Evolutionary conservation across 2,113 vertebrate species (phyloP), one percentile per base, ranked within the genome.

Genomic region (Cariama cristata): DNA sequence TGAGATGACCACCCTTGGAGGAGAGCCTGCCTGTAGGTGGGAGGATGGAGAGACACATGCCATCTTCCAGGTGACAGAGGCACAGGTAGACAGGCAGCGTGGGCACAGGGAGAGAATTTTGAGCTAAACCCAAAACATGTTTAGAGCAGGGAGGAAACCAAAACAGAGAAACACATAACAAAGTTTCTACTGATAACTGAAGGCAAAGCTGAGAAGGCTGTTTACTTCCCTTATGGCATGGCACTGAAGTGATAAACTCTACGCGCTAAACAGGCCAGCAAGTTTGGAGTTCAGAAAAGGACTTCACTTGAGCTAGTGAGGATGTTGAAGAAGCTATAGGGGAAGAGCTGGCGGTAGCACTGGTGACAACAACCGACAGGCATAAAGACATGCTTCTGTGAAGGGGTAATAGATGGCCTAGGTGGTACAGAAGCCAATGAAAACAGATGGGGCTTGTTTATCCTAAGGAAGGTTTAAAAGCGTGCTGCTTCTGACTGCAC

Each of bases 31-130:
- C 16, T 79, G 42, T 33, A 77, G 35, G 52, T 16, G 20, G 47
- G 52, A 90, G 80, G 53, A 73, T 32, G 44, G 35, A 69, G 64
- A 85, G 50, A 77, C 20, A 17, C 0, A 0, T 56, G 75, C 22
- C 2, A 0, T 40, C 40, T 50, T 81, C 22, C n/a, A 59, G n/a
- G 32, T 12, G 32, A 33, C 23, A 75, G 35, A 87, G 59, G n/a
- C n/a, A 26, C 0, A 2, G 38, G 8, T 1, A 40, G 27, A 24
- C 38, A 38, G 24, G 33, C 45, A 66, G 40, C 4, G 3, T 8
- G 35, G 44, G 35, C 2, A 1, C 26, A 77, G 5, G 6, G 15
- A 62, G 35, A 71, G 27, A 71, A n/a, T 40, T 79, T 28, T 30
- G 42, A 92, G 52, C 24, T 67, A 74, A 77, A 77, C 56, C 24